Conservation (phyloP, 2,113 vertebrate species). For the Piprites chloris region DNA sequence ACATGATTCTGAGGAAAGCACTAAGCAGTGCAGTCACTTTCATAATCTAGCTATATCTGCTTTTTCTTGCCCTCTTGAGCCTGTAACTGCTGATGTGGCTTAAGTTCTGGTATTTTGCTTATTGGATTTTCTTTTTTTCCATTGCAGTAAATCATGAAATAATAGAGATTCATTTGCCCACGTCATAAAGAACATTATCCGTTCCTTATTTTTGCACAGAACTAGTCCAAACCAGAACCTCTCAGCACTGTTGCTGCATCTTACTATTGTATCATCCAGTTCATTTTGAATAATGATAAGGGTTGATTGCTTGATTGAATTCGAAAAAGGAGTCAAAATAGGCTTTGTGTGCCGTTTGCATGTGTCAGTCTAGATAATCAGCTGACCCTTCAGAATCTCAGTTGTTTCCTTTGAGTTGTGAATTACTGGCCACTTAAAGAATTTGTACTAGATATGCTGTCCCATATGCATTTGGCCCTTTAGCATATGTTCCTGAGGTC, state of each 20-base stretch:
- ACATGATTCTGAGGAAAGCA: neutral
- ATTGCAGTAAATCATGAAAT: neutral
- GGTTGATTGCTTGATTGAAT: neutral
- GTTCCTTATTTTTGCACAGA: neutral
- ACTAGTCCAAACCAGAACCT: neutral
- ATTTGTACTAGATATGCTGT: rapidly evolving
- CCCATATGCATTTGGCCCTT: neutral
- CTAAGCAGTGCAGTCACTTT: neutral
- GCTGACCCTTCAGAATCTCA: neutral
- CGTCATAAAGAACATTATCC: neutral
- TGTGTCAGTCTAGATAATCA: neutral
- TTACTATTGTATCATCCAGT: neutral
- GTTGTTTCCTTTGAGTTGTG: neutral
- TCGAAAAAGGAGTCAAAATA: neutral
- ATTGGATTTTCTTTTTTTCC: neutral
- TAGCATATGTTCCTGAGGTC: rapidly evolving
- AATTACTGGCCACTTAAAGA: neutral
- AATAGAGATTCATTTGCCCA: neutral
- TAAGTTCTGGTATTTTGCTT: neutral
- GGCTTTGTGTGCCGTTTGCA: neutral
- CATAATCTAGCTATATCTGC: neutral
- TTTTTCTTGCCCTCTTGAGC: neutral
- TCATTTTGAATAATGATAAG: neutral
- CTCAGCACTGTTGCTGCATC: neutral
- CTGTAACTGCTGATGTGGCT: slow-evolving; percentile 14